phyloP scores from a whole-genome alignment of 1,140 invertebrate genomes.

The Pogonus chalceus region DNA sequence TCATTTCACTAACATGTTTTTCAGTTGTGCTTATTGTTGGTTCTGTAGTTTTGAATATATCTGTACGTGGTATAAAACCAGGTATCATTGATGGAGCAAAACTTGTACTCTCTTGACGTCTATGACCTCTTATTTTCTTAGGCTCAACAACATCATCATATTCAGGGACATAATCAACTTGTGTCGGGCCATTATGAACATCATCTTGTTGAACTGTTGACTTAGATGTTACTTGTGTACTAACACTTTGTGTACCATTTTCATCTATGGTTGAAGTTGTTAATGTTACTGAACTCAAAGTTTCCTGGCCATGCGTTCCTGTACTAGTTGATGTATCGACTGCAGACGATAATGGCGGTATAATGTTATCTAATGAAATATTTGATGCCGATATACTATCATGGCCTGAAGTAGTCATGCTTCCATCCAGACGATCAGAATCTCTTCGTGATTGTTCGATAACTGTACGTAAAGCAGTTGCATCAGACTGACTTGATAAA shows the following conservation, averaged over 20 bases:
- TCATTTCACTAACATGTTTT: slow-evolving; percentile 31
- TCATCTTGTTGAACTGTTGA: slow-evolving; percentile 30
- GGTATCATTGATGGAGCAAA: slow-evolving; percentile 26
- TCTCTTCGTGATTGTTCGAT: slow-evolving; percentile 39
- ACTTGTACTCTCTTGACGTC: slow-evolving; percentile 43
- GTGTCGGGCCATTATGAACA: slow-evolving; percentile 44
- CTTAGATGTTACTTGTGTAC: slow-evolving; percentile 45
- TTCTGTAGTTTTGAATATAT: too few species aligned
- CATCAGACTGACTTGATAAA: slow-evolving; percentile 44
- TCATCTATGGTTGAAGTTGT: slow-evolving; percentile 41
- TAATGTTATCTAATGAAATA: slow-evolving; percentile 21
- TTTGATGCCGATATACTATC: slow-evolving; percentile 20
- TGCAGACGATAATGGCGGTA: slow-evolving; percentile 26
- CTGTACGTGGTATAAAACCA: slow-evolving; percentile 14
- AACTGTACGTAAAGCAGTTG: slow-evolving; percentile 40
- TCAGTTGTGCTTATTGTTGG: slow-evolving; percentile 29
- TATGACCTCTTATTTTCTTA: slow-evolving; percentile 39
- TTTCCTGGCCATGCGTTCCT: slow-evolving; percentile 19
- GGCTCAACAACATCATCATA: slow-evolving; percentile 36
- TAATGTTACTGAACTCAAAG: slow-evolving; percentile 42
- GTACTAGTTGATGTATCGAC: slow-evolving; percentile 32
- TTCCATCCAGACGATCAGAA: slow-evolving; percentile 28
- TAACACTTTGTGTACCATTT: slow-evolving; percentile 38
- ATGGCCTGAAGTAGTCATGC: slow-evolving; percentile 35
- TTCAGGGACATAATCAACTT: slow-evolving; percentile 43